Percentiles rank a stretch among this genome's conserved stretches.
Evolutionary conservation across 1,140 invertebrate species (phyloP).

Genomic region (Drosophila sp.): DNA sequence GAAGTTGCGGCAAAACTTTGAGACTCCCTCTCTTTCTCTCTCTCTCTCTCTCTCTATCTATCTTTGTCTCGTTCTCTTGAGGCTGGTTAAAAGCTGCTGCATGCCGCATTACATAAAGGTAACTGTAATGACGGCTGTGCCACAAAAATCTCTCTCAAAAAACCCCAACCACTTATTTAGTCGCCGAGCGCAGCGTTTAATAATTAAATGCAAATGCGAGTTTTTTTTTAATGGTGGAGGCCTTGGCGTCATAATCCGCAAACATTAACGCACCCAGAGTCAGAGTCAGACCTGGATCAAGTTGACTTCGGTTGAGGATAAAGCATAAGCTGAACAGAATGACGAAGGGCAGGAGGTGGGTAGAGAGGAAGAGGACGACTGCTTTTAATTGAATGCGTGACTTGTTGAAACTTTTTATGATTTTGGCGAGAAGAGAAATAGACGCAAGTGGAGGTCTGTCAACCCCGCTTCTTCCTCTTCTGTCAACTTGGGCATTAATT

Average conservation of each 20-base stretch:
- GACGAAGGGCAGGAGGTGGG: background rate
- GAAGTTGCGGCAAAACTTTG: conserved; percentile 58
- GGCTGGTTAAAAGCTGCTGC: conserved; percentile 43
- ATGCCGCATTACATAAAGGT: conserved; percentile 38
- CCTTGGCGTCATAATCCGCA: conserved; percentile 59
- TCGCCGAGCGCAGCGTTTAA: conserved; percentile 44
- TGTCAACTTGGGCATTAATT: conserved; percentile 23
- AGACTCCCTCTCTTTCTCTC: too few relatives aligned
- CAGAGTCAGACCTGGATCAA: conserved; percentile 11
- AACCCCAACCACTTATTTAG: conserved; percentile 6
- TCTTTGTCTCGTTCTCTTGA: too few relatives aligned
- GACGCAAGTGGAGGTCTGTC: too few relatives aligned
- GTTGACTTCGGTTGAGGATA: conserved; percentile 10
- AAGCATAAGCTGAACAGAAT: background rate
- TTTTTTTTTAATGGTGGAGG: conserved; percentile 48
- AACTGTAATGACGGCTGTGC: conserved; percentile 32
- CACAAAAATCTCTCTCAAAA: conserved; percentile 16
- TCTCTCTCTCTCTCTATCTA: too few relatives aligned
- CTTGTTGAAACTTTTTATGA: conserved; percentile 79
- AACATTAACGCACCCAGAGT: conserved; percentile 63
- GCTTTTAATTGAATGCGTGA: conserved; percentile 81
- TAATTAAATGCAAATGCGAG: conserved; percentile 74
- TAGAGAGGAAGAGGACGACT: conserved; percentile 2
- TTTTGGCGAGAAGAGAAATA: conserved; percentile 45
- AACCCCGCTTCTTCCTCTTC: too few relatives aligned